These are phyloP conservation scores for Gryllus longicercus DNA, from an alignment of 2,888 invertebrate species.

Conservation along the genomic window DNA sequence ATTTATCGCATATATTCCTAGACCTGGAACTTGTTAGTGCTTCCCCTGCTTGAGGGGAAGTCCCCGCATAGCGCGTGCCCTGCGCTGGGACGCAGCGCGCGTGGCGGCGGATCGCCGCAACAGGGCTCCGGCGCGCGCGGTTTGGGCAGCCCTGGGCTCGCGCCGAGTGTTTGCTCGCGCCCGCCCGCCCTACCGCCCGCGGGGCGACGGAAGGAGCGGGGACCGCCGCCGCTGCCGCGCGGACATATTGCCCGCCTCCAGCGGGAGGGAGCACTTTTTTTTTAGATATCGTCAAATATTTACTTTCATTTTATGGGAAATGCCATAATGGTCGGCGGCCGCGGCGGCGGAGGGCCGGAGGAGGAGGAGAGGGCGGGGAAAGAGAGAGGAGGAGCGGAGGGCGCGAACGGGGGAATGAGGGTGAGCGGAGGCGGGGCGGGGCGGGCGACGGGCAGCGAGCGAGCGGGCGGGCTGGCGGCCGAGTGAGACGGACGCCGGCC, in stretches of 20 bases:
- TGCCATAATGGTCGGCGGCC: neutral
- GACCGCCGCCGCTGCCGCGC: neutral
- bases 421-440: neutral
- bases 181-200: neutral
- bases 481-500: neutral
- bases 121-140: no score
- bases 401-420: conserved; percentile 12
- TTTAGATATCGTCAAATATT: conserved; percentile 38
- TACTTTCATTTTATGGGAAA: conserved; percentile 36
- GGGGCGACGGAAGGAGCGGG: no score
- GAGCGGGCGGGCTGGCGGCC: neutral
- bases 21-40: no score
- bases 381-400: neutral
- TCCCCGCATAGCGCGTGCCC: no score
- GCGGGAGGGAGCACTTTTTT: conserved; percentile 29
- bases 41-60: no score
- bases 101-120: no score
- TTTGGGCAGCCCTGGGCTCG: neutral
- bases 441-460: neutral
- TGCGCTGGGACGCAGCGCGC: no score
- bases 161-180: neutral
- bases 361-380: neutral
- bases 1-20: no score
- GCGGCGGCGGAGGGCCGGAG: neutral
- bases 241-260: conserved; percentile 9